A percentile compares a stretch with the other conserved stretches of the same genome.
Conservation (phyloP, 2,797 vertebrate species). For the Poliocrania exsul region DNA sequence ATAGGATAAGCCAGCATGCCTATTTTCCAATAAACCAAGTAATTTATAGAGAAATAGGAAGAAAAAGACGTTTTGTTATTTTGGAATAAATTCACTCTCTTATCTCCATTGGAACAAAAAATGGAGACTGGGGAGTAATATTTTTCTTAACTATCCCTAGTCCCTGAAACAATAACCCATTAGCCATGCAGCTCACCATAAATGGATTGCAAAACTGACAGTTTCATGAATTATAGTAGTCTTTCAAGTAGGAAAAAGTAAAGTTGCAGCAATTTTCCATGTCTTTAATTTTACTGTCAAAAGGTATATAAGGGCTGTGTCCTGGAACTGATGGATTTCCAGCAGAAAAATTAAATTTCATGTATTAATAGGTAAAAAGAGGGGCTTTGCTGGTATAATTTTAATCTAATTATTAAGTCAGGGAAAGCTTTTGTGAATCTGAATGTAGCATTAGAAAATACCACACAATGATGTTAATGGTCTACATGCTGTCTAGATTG, state of each 20-base stretch:
- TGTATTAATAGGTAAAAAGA: constrained; percentile 62
- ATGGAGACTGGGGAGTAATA: constrained; percentile 24
- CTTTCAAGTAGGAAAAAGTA: constrained; percentile 66
- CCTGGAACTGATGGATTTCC: constrained; percentile 66
- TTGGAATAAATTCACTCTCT: constrained; percentile 54
- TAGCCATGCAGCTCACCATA: constrained; percentile 50
- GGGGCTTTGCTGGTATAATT: constrained; percentile 43
- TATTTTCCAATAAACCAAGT: neutral
- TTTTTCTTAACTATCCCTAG: constrained; percentile 52
- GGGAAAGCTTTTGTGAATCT: constrained; percentile 35
- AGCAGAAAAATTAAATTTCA: constrained; percentile 55
- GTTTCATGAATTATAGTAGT: constrained; percentile 59
- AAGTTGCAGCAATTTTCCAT: constrained; percentile 65
- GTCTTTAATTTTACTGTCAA: constrained; percentile 76
- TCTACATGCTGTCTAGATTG: constrained; percentile 27
- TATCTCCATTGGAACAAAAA: constrained; percentile 47
- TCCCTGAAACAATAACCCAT: constrained; percentile 57
- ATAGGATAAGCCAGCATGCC: neutral
- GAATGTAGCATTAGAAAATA: constrained; percentile 41
- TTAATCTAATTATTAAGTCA: constrained; percentile 71
- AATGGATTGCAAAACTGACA: constrained; percentile 50
- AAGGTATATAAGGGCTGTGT: constrained; percentile 56
- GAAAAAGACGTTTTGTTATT: constrained; percentile 59
- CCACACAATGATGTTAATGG: constrained; percentile 25
- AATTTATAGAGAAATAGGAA: neutral